Evolutionary conservation across 2,888 invertebrate species (phyloP).

Genomic region (Rhabditoides inermis): DNA sequence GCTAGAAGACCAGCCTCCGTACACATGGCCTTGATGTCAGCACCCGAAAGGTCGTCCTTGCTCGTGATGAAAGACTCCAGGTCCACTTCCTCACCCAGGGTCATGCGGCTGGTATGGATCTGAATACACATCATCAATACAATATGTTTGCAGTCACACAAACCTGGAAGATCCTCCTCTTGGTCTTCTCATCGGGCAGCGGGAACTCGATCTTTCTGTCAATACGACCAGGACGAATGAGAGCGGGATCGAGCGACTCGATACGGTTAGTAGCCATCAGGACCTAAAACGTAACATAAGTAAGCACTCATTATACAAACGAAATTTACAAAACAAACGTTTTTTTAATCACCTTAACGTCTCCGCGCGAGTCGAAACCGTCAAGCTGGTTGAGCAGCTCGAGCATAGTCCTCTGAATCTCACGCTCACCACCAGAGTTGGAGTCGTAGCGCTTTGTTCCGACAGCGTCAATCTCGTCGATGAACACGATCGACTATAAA

Average conservation of each 20-base stretch:
- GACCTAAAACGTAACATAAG: constrained; percentile 61
- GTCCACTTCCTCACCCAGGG: constrained; percentile 88
- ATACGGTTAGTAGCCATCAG: constrained; percentile 97
- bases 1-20: constrained; percentile 98
- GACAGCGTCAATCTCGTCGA: constrained; percentile 95
- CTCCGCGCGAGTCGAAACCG: constrained; percentile 90
- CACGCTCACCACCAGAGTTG: constrained; percentile 95
- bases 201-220: constrained; percentile 99
- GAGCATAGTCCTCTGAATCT: constrained; percentile 98
- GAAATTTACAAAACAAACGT: too few species aligned
- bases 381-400: constrained; percentile 95
- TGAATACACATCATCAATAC: constrained; percentile 3
- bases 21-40: constrained; percentile 75
- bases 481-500: constrained; percentile 82
- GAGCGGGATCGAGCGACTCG: constrained; percentile 93
- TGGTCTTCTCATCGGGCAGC: constrained; percentile 95
- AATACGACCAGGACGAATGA: constrained; percentile 95
- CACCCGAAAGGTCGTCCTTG: constrained; percentile 94
- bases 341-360: constrained; percentile 69
- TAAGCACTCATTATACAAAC: neutral
- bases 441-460: constrained; percentile 96
- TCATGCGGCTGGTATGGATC: constrained; percentile 99
- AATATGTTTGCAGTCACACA: neutral
- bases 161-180: constrained; percentile 62
- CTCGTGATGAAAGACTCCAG: constrained; percentile 95